These are phyloP conservation scores for Grantiella picta DNA, from an alignment of 2,113 vertebrate species.

Conservation along the genomic window DNA sequence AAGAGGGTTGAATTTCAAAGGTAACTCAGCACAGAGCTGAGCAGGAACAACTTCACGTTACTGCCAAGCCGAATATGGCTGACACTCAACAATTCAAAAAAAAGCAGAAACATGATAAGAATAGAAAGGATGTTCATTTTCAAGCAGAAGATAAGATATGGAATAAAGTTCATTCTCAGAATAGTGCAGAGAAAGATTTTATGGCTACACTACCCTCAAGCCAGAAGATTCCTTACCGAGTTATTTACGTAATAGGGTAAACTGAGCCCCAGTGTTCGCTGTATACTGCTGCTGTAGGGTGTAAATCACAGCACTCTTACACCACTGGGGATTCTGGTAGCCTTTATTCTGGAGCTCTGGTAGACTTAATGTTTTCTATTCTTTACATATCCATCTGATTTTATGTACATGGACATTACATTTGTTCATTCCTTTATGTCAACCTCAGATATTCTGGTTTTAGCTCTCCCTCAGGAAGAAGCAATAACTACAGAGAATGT, in stretches of 20 bases:
- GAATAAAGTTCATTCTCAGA: constrained; percentile 76
- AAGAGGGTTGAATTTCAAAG: constrained; percentile 65
- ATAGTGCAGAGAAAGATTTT: constrained; percentile 68
- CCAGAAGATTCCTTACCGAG: constrained; percentile 18
- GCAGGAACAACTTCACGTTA: constrained; percentile 45
- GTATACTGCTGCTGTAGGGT: constrained; percentile 17
- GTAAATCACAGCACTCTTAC: constrained; percentile 28
- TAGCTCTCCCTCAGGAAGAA: not conserved
- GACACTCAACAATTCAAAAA: constrained; percentile 66
- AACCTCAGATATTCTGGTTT: not conserved
- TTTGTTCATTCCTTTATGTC: not conserved
- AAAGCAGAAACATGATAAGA: constrained; percentile 78
- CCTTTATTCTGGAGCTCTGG: constrained; percentile 33
- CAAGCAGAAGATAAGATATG: constrained; percentile 75
- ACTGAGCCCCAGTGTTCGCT: constrained; percentile 41
- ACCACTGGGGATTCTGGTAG: constrained; percentile 15
- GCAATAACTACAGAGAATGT: not conserved
- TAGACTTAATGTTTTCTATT: constrained; percentile 28
- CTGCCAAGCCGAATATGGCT: constrained; percentile 74
- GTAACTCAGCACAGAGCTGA: constrained; percentile 66
- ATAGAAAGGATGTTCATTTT: constrained; percentile 80
- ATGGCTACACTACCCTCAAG: constrained; percentile 54
- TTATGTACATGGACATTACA: not conserved
- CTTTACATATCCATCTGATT: not conserved
- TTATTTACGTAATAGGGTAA: constrained; percentile 58